A percentile compares a stretch with the other conserved stretches of the same genome.
Conservation (phyloP, 1,140 invertebrate genomes). For the Orius laevigatus region DNA sequence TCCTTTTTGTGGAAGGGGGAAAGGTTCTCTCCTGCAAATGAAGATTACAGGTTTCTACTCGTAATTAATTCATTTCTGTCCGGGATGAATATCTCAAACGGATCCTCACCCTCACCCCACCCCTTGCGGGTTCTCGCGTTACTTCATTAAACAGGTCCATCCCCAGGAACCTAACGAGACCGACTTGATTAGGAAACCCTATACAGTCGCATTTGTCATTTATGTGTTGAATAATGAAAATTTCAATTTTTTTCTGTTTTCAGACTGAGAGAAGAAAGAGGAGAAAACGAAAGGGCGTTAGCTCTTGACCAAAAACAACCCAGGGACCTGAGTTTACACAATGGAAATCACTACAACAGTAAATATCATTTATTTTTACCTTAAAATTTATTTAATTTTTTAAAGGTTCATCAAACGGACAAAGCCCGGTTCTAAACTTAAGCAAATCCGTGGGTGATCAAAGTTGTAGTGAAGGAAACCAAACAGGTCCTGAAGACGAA, state of each 20-base stretch:
- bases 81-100: too few species aligned
- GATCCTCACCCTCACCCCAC: not conserved
- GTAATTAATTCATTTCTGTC: conserved; percentile 4
- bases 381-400: conserved; percentile 1
- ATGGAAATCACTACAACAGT: conserved; percentile 42
- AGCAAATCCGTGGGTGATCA: conserved; percentile 60
- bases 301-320: conserved; percentile 61
- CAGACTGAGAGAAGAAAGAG: conserved; percentile 70
- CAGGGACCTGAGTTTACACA: conserved; percentile 65
- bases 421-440: conserved; percentile 77
- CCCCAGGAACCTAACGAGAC: conserved; percentile 6
- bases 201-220: conserved; percentile 9
- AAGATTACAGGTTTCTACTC: conserved; percentile 10
- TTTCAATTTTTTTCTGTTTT: conserved; percentile 25
- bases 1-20: not conserved
- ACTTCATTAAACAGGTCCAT: conserved; percentile 10
- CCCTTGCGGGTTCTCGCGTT: conserved; percentile 8
- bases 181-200: conserved; percentile 9
- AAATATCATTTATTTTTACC: not conserved
- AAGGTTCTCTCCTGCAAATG: not conserved
- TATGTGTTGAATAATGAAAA: not conserved
- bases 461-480: conserved; percentile 43
- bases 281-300: conserved; percentile 48
- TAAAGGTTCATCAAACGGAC: conserved; percentile 65
- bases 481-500: conserved; percentile 59